Evolutionary conservation across 2,113 vertebrate genomes (phyloP).

Genomic region (Gallinago jamesoni): DNA sequence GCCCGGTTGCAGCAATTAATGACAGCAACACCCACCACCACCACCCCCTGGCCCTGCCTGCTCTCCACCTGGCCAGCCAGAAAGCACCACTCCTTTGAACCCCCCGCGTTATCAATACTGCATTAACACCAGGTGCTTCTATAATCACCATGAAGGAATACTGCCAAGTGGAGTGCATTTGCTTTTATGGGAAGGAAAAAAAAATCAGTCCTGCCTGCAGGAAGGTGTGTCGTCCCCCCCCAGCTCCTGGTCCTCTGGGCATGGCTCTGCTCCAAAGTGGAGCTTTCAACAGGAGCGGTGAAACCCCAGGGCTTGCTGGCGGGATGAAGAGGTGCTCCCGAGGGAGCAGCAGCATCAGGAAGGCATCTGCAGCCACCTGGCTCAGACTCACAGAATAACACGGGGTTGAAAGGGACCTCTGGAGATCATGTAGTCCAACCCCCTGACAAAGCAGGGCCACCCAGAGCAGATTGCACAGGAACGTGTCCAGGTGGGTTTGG

Average conservation of each 20-base stretch:
- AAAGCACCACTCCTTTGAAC: background rate
- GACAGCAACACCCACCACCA: background rate
- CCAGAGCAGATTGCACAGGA: no score
- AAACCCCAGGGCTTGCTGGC: background rate
- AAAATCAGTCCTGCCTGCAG: background rate
- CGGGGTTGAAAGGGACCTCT: no score
- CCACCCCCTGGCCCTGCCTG: background rate
- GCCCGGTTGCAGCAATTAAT: background rate
- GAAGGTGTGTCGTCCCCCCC: no score
- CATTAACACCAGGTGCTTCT: background rate
- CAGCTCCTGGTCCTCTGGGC: rapidly evolving
- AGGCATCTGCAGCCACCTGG: background rate
- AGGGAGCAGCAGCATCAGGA: rapidly evolving
- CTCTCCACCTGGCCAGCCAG: background rate
- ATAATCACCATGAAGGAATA: background rate
- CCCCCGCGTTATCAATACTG: background rate
- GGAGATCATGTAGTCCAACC: no score
- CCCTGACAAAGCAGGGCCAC: no score
- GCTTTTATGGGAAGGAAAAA: background rate
- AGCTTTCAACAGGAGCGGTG: rapidly evolving
- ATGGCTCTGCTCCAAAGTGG: background rate
- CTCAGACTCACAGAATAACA: background rate
- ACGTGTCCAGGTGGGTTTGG: no score
- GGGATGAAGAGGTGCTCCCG: rapidly evolving
- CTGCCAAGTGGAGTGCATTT: background rate